phyloP scores from a whole-genome alignment of 2,888 invertebrate species.

The Cepaea hortensis region DNA sequence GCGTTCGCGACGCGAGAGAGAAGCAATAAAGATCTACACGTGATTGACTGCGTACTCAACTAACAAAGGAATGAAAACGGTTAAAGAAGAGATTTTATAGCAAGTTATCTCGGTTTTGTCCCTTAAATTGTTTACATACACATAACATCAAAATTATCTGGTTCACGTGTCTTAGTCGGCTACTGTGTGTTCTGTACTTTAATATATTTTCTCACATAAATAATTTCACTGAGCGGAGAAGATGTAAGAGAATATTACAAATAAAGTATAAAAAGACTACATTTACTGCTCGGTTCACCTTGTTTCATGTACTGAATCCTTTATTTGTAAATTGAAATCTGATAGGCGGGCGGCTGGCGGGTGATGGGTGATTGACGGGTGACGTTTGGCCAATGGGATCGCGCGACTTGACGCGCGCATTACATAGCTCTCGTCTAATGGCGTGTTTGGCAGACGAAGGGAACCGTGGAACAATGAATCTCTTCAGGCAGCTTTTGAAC shows the following conservation, averaged over 20 bases:
- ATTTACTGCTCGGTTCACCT: background rate
- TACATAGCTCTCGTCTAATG: background rate
- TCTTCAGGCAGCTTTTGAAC: background rate
- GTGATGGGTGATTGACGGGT: conserved; percentile 33
- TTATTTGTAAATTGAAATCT: conserved; percentile 36
- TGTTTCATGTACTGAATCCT: background rate
- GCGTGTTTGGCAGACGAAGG: background rate
- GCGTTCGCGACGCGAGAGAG: no score
- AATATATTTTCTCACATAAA: no score
- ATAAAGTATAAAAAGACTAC: background rate
- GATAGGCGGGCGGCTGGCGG: conserved; percentile 19
- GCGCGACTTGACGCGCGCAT: background rate
- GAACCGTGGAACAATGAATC: conserved; percentile 12
- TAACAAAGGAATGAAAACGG: no score
- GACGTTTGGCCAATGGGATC: conserved; percentile 7
- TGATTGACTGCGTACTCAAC: no score
- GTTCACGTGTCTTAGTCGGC: no score
- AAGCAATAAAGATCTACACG: no score
- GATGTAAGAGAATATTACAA: background rate
- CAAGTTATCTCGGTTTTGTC: no score
- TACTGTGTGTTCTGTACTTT: no score
- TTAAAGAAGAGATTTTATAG: no score
- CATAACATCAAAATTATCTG: no score
- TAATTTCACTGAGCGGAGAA: no score
- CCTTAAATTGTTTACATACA: no score